Percentiles rank a stretch among this genome's conserved stretches.
phyloP scores from a whole-genome alignment of 2,888 invertebrate genomes.

The Ichneumon xanthorius region DNA sequence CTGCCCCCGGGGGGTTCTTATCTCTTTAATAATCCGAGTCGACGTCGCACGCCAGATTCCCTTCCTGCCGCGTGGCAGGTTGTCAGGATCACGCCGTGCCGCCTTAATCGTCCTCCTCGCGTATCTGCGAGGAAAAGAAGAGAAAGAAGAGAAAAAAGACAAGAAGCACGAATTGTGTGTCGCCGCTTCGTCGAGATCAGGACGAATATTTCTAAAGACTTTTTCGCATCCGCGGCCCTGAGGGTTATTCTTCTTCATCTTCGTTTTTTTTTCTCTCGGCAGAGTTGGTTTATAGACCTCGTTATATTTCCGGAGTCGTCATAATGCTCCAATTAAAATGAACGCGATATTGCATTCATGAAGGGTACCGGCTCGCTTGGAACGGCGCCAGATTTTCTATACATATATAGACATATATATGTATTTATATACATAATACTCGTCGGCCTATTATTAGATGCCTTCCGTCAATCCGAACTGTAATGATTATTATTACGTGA shows the following conservation, averaged over 20 bases:
- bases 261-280: neutral
- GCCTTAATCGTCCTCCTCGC: constrained; percentile 80
- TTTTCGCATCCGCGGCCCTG: constrained; percentile 40
- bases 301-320: constrained; percentile 50
- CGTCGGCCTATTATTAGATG: constrained; percentile 43
- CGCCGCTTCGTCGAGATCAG: constrained; percentile 43
- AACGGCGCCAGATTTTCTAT: constrained; percentile 45
- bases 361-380: constrained; percentile 45
- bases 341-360: constrained; percentile 57
- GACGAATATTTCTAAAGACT: constrained; percentile 55
- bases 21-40: constrained; percentile 83
- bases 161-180: constrained; percentile 18
- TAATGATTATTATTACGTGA: constrained; percentile 35
- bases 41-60: constrained; percentile 76
- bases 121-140: constrained; percentile 49
- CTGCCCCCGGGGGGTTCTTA: constrained; percentile 78
- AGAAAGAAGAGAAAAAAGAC: constrained; percentile 48
- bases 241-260: constrained; percentile 22
- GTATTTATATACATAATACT: neutral
- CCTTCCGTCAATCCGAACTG: constrained; percentile 35
- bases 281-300: constrained; percentile 26
- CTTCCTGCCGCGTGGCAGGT: constrained; percentile 78
- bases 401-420: neutral
- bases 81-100: constrained; percentile 81
- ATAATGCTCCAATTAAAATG: constrained; percentile 62